Base-by-base conservation (phyloP, 2,797 vertebrate species). In the Aselliscus stoliczkanus region DNA sequence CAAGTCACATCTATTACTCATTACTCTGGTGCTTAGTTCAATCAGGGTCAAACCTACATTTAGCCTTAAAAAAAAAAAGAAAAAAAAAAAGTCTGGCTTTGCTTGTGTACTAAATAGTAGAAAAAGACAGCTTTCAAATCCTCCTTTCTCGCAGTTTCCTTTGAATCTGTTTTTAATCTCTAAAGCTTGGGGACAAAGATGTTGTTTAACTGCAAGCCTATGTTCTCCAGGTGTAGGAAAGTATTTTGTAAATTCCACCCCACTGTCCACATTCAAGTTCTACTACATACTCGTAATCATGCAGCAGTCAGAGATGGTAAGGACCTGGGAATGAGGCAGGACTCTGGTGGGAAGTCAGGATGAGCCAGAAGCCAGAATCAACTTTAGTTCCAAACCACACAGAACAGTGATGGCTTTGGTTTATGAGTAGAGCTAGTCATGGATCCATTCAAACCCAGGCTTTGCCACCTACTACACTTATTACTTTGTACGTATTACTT, bases 11-110 rank as follows among this genome's bases (percentile, higher is more conserved):
- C 93, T 72, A 85, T 83, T 75, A 85, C 64, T 90, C 85, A 80
- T 39, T 77, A 54, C 64, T 93, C 56, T 62, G 29, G 67, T 85
- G 64, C 65, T 95, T 93, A 58, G 23, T 85, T 88, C 83, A 92
- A 88, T 54, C 58, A 93, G 44, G 21, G 80, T 92, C 93, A 94
- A 93, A 83, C 39, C 69, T 92, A 65, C 93, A 81, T 67, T 95
- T 77, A 95, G 81, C n/a, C 62, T 88, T 54, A 54, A 54, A 54
- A 54, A 50, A 50, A 47, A 47, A 42, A n/a, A n/a, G n/a, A 44
- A 44, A 44, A 44, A 47, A 47, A 31, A 93, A 62, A 88, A 69
- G 34, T 75, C 56, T 67, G n/a, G 62, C 47, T 91, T 86, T 42
- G 17, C 37, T 54, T 67, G 52, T 90, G 93, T 86, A 81, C 81